Base-by-base conservation (phyloP, 2,113 vertebrate species). In the Opisthocomus hoazin region DNA sequence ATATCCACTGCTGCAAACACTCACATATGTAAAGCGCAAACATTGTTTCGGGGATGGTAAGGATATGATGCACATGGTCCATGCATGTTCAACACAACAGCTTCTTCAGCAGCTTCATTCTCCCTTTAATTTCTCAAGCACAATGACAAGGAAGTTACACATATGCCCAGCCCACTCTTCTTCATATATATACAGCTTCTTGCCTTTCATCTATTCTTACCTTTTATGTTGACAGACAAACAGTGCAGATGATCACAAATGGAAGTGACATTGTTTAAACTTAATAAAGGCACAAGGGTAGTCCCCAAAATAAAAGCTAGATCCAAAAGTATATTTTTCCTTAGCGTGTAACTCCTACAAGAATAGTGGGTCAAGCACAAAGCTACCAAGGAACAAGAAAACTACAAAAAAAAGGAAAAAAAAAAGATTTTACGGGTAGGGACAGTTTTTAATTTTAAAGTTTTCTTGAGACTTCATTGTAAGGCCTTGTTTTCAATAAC, bases 1-100 rank as follows among this genome's bases (percentile, higher is more conserved):
- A 1, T 4, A 12, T 14, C 34, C 50, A 24, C 6, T 46, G 16
- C n/a, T 54, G 66, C 0, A 2, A 45, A 26, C 2, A 7, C 7
- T 64, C 32, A 12, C 50, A 18, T 0, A 22, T 14, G 30, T 39
- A 36, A 45, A 76, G 32, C 9, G 2, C 39, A 37, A 75, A 60
- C 5, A 4, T 10, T 3, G 2, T 34, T 78, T 56, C 89, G 87
- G 74, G 57, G 46, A 81, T 6, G 22, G 19, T 12, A 54, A 37
- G 39, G 4, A 5, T 27, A 56, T 11, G 30, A 82, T 20, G 15
- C n/a, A 77, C 24, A 7, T 24, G 71, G 58, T 27, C 45, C 9
- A 1, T 9, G 27, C 27, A 45, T 5, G 17, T 77, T 45, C 56
- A 83, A 30, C 74, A 85, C 58, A 91, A 75, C 12, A 58, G 17